Base-by-base conservation (phyloP, 2,888 invertebrate species). In the Sarcophaga subvicina region DNA sequence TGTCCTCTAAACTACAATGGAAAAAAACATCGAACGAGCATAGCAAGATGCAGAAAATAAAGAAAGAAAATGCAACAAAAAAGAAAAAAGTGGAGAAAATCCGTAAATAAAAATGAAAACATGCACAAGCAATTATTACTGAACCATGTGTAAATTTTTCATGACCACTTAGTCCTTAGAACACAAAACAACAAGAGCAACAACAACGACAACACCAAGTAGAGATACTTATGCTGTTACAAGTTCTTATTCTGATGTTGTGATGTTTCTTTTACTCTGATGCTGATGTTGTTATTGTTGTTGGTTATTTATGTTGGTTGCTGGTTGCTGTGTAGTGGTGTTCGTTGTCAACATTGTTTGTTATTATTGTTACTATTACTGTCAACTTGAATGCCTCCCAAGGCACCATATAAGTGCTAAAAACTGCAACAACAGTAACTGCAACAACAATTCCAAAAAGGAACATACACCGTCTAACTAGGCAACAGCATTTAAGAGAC, bases 131-230 rank as follows among this genome's bases (percentile, higher is more conserved):
- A 85, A 82, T 87, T 82, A 79, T 62, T 79, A 78, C 78, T 82
- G 75, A 84, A 82, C 84, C 81, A 81, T 87, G 84, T 84, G 87
- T 84, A 76, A 87, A 81, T 84, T 79, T 84, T 84, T 87, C 84
- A 87, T 84, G 78, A 87, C 84, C 81, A 84, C 79, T 87, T 71
- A 76, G 84, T 63, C 77, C 76, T 76, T 80, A 76, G 60, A 64
- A 80, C 75, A 79, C 37, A 37, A 37, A 37, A 10, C 37, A 37
- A 37, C 8, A 37, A 10, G 2, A 37, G 6, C 37, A 37, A 8
- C 37, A 37, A 37, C 37, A 37, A 37, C 6, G 6, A 0, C 8
- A 37, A 10, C 2, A 37, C 60, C 79, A 47, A 83, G 70, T 70
- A 20, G 17, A 27, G 49, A 77, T 64, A 67, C 45, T 80, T 78